Evolutionary conservation across 2,113 vertebrate species (phyloP).

Genomic region (Dipodomys ordii): DNA sequence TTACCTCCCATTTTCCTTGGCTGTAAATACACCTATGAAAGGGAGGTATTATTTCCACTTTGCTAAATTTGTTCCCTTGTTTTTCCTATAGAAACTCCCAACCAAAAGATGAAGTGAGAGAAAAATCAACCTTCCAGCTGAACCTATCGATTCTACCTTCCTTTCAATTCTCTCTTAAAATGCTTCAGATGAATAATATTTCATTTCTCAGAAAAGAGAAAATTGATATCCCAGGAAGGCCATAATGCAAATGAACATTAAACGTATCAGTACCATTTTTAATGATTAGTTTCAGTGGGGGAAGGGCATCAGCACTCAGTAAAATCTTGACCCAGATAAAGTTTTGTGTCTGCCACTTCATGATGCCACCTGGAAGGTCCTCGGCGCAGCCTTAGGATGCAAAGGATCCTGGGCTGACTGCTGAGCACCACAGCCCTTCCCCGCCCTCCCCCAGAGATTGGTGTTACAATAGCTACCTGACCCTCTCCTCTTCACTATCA

Average conservation of each 20-base stretch:
- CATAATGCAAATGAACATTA: constrained; percentile 85
- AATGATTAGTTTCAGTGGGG: constrained; percentile 38
- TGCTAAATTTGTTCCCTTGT: not conserved
- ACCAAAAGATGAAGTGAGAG: constrained; percentile 63
- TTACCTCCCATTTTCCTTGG: not conserved
- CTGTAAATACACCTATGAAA: constrained; percentile 51
- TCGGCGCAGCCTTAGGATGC: not conserved
- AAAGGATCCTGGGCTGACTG: not conserved
- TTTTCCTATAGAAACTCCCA: constrained; percentile 48
- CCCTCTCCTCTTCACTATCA: not conserved
- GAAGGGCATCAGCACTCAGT: not conserved
- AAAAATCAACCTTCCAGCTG: constrained; percentile 77
- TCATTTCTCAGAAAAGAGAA: constrained; percentile 73
- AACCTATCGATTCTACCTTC: constrained; percentile 78
- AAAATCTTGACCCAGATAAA: constrained; percentile 11
- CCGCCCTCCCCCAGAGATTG: no score
- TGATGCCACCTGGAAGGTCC: not conserved
- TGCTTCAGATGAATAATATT: constrained; percentile 82
- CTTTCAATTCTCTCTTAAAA: constrained; percentile 83
- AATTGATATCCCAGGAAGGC: constrained; percentile 64
- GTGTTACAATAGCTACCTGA: not conserved
- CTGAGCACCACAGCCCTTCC: not conserved
- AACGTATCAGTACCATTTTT: constrained; percentile 82
- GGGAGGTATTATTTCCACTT: constrained; percentile 44
- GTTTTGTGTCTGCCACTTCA: not conserved